Conservation (phyloP, 1,140 invertebrate genomes). For the Sitophilus oryzae region DNA sequence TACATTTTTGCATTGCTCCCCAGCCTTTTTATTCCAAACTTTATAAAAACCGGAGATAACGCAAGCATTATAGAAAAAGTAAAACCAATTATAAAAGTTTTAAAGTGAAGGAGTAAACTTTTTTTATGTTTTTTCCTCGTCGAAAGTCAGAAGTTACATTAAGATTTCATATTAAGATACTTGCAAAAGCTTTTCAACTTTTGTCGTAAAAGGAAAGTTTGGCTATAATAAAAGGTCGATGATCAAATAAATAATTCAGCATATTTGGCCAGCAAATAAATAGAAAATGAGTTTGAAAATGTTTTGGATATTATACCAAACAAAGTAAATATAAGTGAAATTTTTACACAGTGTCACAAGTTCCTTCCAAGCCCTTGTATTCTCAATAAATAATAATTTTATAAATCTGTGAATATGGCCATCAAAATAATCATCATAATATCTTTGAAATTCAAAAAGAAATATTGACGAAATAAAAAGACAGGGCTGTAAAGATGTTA, state of each 20-base stretch:
- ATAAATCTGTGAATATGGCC: too few species aligned
- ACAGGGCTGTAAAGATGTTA: too few species aligned
- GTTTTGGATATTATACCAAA: neutral
- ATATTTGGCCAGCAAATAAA: conserved; percentile 9
- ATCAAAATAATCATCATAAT: too few species aligned
- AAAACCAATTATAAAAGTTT: conserved; percentile 21
- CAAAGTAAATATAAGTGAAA: too few species aligned
- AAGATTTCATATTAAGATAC: conserved; percentile 22
- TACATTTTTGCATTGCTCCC: too few species aligned
- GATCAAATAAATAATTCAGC: conserved; percentile 18
- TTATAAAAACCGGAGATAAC: conserved; percentile 10
- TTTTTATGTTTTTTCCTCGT: conserved; percentile 13
- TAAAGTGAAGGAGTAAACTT: conserved; percentile 21
- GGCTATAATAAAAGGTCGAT: conserved; percentile 10
- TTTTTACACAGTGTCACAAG: too few species aligned
- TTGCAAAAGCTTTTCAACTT: conserved; percentile 18
- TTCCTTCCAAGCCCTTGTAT: too few species aligned
- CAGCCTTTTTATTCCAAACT: too few species aligned
- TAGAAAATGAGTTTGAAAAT: conserved; percentile 1
- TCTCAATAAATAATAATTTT: too few species aligned
- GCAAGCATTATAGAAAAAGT: conserved; percentile 14
- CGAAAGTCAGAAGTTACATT: conserved; percentile 21
- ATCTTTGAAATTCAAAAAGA: too few species aligned
- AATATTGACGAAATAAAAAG: too few species aligned
- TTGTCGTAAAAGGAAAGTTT: conserved; percentile 19